These are phyloP conservation scores for Troides aeacus DNA, from an alignment of 2,888 invertebrate species.

Conservation along the genomic window DNA sequence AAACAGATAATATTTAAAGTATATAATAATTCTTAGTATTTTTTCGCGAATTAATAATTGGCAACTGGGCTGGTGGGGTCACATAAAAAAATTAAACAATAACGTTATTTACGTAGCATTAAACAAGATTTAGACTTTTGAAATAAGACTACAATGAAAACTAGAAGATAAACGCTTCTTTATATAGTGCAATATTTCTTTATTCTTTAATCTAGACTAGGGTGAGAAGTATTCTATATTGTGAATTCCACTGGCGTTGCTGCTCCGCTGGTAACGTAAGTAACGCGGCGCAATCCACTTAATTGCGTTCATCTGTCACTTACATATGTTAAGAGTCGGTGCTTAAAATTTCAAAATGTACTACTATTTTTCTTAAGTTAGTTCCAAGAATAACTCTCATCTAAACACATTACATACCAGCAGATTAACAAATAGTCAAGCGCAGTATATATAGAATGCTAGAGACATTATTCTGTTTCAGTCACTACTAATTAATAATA, in stretches of 20 bases:
- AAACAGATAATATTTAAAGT: too few relatives aligned
- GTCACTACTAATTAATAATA: too few relatives aligned
- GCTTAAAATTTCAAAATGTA: not conserved
- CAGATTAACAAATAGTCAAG: too few relatives aligned
- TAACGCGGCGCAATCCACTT: slow-evolving; percentile 16
- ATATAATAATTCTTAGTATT: too few relatives aligned
- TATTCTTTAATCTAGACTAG: slow-evolving; percentile 6
- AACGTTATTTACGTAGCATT: not conserved
- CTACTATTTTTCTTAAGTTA: too few relatives aligned
- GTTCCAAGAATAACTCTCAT: too few relatives aligned
- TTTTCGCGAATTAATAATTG: too few relatives aligned
- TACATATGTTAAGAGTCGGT: slow-evolving; percentile 4
- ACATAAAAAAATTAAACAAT: too few relatives aligned
- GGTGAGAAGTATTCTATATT: slow-evolving; percentile 21
- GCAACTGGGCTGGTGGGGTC: too few relatives aligned
- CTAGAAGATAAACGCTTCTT: not conserved
- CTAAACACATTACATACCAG: too few relatives aligned
- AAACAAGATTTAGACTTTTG: not conserved
- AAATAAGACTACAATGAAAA: not conserved
- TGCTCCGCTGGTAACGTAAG: not conserved
- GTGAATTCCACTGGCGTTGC: slow-evolving; percentile 21
- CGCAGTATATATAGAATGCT: too few relatives aligned
- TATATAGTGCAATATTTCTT: slow-evolving; percentile 1
- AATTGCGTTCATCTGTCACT: slow-evolving; percentile 26
- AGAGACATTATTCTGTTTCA: too few relatives aligned